phyloP scores from a whole-genome alignment of 2,113 vertebrate species.

The Seriola aureovittata region DNA sequence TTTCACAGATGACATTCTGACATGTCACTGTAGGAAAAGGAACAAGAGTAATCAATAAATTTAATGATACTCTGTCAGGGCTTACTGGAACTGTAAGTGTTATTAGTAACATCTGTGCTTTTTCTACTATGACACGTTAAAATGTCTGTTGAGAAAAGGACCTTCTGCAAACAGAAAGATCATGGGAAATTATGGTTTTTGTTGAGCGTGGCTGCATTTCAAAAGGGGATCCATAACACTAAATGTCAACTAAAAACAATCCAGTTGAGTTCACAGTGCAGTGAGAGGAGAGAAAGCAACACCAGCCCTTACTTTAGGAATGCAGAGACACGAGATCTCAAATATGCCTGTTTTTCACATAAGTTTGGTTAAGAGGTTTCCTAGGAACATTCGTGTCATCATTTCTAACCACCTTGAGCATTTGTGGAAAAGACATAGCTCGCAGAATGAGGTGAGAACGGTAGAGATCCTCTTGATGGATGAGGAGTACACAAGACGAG shows the following conservation, averaged over 20 bases:
- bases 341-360: neutral
- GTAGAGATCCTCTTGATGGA: neutral
- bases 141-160: neutral
- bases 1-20: neutral
- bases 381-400: neutral
- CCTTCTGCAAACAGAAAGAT: neutral
- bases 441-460: neutral
- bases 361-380: neutral
- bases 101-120: neutral
- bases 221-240: neutral
- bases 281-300: neutral
- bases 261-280: neutral
- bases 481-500: neutral
- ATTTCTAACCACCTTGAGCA: neutral
- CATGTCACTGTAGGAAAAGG: neutral
- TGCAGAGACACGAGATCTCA: neutral
- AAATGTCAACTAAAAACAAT: neutral
- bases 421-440: constrained; percentile 1
- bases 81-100: neutral
- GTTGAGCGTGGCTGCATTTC: neutral
- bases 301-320: neutral
- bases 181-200: neutral
- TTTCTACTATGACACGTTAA: neutral
- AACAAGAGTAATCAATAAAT: neutral
- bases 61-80: neutral